phyloP scores from a whole-genome alignment of 1,140 invertebrate species.

The Magallana angulata region DNA sequence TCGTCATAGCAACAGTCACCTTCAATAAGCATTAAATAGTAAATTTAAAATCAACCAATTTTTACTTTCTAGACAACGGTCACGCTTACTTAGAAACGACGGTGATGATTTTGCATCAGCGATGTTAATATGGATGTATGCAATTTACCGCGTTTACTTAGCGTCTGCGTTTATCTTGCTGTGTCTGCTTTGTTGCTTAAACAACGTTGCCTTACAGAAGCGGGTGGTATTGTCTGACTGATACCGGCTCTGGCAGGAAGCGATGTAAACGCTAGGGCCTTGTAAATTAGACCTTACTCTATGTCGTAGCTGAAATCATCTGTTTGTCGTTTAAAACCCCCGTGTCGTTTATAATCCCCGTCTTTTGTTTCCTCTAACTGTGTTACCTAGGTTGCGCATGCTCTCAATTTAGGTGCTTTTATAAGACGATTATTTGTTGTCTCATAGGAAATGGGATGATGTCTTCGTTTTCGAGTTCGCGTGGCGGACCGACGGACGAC shows the following conservation, averaged over 20 bases:
- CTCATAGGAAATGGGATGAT: conserved; percentile 21
- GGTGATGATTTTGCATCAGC: too few relatives aligned
- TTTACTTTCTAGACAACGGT: too few relatives aligned
- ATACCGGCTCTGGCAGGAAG: not conserved
- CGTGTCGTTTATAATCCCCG: not conserved
- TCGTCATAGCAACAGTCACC: too few relatives aligned
- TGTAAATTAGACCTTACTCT: not conserved
- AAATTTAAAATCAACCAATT: too few relatives aligned
- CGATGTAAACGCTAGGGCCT: not conserved
- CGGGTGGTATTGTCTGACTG: not conserved
- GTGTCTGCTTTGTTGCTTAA: too few relatives aligned
- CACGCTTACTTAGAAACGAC: too few relatives aligned
- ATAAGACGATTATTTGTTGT: conserved; percentile 14
- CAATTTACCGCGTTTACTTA: too few relatives aligned
- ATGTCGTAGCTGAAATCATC: not conserved
- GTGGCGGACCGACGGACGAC: conserved; percentile 22
- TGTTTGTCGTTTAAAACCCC: not conserved
- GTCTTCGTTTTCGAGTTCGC: not conserved
- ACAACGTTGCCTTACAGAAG: too few relatives aligned
- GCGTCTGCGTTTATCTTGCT: too few relatives aligned
- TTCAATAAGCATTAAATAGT: too few relatives aligned
- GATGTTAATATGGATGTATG: too few relatives aligned
- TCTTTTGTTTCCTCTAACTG: not conserved
- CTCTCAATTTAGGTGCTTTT: not conserved
- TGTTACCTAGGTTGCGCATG: conserved; percentile 5